A percentile compares a stretch with the other conserved stretches of the same genome.
Conservation (phyloP, 1,140 invertebrate species). For the Drosophila tsacasi region DNA sequence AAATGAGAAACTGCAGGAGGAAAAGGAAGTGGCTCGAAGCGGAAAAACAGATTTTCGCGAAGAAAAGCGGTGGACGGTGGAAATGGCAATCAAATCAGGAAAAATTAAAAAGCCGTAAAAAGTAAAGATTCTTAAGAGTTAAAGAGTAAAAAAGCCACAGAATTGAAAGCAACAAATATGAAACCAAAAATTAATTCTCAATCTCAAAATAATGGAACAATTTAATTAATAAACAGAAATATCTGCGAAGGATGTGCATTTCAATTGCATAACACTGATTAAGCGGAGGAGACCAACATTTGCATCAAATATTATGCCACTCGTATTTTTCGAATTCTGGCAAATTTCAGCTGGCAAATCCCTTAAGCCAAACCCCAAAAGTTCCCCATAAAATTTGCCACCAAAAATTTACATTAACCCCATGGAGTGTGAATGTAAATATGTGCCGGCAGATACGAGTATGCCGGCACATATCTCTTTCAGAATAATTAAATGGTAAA, state of each 20-base stretch:
- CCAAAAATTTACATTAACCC: conserved; percentile 50
- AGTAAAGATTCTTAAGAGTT: conserved; percentile 15
- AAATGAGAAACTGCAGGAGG: conserved; percentile 32
- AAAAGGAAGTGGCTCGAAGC: neutral
- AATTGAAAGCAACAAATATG: neutral
- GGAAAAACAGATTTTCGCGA: conserved; percentile 38
- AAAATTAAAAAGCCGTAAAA: conserved; percentile 53
- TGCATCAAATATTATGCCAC: conserved; percentile 11
- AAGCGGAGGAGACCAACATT: conserved; percentile 10
- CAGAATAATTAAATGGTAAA: conserved; percentile 60
- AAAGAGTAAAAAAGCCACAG: neutral
- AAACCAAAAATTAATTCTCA: too few species aligned
- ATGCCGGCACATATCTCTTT: conserved; percentile 19
- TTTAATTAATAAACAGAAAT: neutral
- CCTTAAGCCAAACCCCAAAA: conserved; percentile 23
- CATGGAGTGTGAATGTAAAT: conserved; percentile 41
- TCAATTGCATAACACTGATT: conserved; percentile 16
- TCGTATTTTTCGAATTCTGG: conserved; percentile 10
- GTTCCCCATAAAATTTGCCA: conserved; percentile 28
- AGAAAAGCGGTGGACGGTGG: conserved; percentile 1
- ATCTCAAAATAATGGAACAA: neutral
- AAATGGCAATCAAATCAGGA: conserved; percentile 49
- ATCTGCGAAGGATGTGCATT: neutral
- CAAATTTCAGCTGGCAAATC: conserved; percentile 33
- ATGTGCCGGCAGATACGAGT: conserved; percentile 15